A percentile compares a stretch with the other conserved stretches of the same genome.
Evolutionary conservation across 53 echinoderm and acorn worm genomes (phyloP).

Genomic region (Luidia sarsii): DNA sequence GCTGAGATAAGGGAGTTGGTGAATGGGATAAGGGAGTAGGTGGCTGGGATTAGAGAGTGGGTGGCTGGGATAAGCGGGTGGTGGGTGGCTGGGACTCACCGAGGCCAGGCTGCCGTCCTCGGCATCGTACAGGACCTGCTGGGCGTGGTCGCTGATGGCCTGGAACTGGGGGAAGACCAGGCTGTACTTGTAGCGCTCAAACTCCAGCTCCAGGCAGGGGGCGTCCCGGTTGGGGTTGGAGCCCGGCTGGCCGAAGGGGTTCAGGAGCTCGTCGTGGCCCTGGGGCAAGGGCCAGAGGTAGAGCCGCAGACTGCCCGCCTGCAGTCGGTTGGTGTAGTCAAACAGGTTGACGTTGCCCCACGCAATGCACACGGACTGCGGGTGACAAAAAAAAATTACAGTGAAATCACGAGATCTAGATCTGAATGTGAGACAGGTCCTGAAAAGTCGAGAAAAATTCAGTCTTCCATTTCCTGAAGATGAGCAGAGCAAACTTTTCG

Average conservation of each 20-base stretch:
- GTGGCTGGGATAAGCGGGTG: not conserved
- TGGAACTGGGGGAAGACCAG: conserved; percentile 82
- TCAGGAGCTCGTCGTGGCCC: conserved; percentile 87
- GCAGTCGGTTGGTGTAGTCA: conserved; percentile 95
- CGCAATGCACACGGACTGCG: conserved; percentile 57
- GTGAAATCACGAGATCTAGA: no score
- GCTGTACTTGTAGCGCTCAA: conserved; percentile 79
- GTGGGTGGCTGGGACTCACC: not conserved
- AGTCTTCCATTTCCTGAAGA: no score
- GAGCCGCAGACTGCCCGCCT: conserved; percentile 90
- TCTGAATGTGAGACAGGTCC: no score
- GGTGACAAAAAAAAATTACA: not conserved
- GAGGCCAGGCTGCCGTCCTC: conserved; percentile 24
- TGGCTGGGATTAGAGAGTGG: not conserved
- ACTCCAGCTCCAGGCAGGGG: conserved; percentile 94
- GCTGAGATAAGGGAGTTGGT: not conserved
- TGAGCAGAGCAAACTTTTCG: no score
- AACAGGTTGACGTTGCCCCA: conserved; percentile 98
- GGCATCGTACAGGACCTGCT: conserved; percentile 47
- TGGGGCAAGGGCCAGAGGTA: conserved; percentile 98
- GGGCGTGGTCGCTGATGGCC: conserved; percentile 81
- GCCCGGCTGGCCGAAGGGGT: conserved; percentile 93
- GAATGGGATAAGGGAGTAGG: not conserved
- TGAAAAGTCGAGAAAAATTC: no score
- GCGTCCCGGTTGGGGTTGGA: conserved; percentile 97